Percentiles rank a stretch among this genome's conserved stretches.
These are phyloP conservation scores for Pseudotriccus pelzelni DNA, from an alignment of 2,797 vertebrate genomes.

Conservation along the genomic window DNA sequence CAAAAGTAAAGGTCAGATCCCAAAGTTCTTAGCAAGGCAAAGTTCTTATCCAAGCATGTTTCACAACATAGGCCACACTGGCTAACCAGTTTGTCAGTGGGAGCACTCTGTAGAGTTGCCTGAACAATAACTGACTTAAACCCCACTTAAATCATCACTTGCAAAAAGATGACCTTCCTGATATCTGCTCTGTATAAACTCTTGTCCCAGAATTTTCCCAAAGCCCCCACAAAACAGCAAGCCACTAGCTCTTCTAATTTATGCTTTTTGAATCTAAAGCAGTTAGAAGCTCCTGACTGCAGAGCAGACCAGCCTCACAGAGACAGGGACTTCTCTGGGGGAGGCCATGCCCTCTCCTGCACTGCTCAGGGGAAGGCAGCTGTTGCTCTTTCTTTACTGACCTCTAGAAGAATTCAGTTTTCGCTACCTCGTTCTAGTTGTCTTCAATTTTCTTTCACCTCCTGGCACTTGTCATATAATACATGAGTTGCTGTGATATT, in stretches of 20 bases:
- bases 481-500: background rate
- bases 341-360: background rate
- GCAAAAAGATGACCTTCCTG: background rate
- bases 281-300: background rate
- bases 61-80: background rate
- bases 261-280: background rate
- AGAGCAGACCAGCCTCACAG: background rate
- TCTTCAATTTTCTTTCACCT: background rate
- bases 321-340: background rate
- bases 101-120: background rate
- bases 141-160: background rate
- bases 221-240: background rate
- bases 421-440: background rate
- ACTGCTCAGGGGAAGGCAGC: background rate
- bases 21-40: background rate
- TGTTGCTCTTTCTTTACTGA: background rate
- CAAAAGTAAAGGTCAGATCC: slow-evolving; percentile 17
- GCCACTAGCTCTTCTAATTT: background rate
- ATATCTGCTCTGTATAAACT: background rate
- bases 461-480: background rate
- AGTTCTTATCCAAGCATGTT: background rate
- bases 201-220: background rate
- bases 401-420: background rate
- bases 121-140: background rate
- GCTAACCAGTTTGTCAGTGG: background rate